Conservation (phyloP, 2,888 invertebrate species). For the Tanytarsus gracilentus region DNA sequence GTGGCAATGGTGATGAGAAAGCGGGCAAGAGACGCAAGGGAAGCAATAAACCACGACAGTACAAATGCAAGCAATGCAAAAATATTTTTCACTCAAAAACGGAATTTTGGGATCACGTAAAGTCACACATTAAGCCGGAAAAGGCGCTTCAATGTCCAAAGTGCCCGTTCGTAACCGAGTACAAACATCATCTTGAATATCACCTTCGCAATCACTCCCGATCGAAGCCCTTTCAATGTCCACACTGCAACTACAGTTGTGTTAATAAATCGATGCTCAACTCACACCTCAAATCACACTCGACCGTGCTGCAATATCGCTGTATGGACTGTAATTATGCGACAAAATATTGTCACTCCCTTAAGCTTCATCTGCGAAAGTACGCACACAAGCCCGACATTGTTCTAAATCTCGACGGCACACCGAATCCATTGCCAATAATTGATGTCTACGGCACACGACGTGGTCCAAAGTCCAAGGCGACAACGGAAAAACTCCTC, state of each 20-base stretch:
- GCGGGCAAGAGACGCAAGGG: constrained; percentile 55
- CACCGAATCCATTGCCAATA: constrained; percentile 76
- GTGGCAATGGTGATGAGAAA: constrained; percentile 44
- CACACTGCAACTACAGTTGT: constrained; percentile 79
- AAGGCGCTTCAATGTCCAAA: constrained; percentile 82
- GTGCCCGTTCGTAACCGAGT: constrained; percentile 96
- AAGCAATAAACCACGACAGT: constrained; percentile 77
- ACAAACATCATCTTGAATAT: constrained; percentile 97
- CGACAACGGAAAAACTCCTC: constrained; percentile 22
- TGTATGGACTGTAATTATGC: constrained; percentile 92
- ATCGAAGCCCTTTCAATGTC: constrained; percentile 91
- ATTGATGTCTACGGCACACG: constrained; percentile 87
- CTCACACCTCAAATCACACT: constrained; percentile 94
- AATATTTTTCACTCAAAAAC: constrained; percentile 77
- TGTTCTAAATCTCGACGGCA: constrained; percentile 81
- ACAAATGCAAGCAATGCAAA: constrained; percentile 88
- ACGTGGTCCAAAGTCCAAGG: constrained; percentile 65
- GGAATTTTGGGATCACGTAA: constrained; percentile 88
- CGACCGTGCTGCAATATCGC: constrained; percentile 82
- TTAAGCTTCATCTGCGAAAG: constrained; percentile 90
- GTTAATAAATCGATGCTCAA: constrained; percentile 99
- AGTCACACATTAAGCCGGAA: constrained; percentile 85
- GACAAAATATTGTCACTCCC: constrained; percentile 95
- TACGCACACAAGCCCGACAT: constrained; percentile 84
- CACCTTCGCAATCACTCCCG: constrained; percentile 92